Base-by-base conservation (phyloP, 2,113 vertebrate genomes). In the Acanthisitta chloris region DNA sequence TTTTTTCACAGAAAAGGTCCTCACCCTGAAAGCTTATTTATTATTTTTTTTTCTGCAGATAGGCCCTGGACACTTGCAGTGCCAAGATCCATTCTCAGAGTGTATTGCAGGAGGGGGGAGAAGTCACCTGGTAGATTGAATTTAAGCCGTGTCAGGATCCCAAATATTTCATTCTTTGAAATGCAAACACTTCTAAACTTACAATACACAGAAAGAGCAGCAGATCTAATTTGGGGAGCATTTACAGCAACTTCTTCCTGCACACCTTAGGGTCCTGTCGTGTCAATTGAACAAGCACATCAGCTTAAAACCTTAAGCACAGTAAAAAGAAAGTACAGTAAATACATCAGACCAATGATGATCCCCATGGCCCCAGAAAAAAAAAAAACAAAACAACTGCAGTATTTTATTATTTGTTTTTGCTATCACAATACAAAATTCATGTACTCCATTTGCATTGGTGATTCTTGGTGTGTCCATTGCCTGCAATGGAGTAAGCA, bases 401-500 rank as follows among this genome's bases (percentile, higher is more conserved):
- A 51, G 49, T 7, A 1, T 80, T 17, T 45, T 80, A 21, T 78
- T 19, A 4, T 82, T 42, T 43, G 26, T 72, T 46, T 71, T 91
- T 86, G 66, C 78, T 65, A 88, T 54, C 64, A 51, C 54, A 16
- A 92, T 96, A 95, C 51, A 96, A 97, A 97, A 96, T 55, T 77
- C 20, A 91, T 70, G 58, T 82, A 43, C 83, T 85, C 82, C 29
- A 42, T 86, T 94, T 92, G 84, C 86, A 84, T 31, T 85, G 90
- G 90, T 95, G 90, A 66, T 78, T 96, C 95, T 81, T 96, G 88
- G 94, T 95, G 96, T 64, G 88, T 74, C 95, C 71, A 45, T 61
- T 90, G 96, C 97, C 97, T 94, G 96, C 97, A 97, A 58, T 95
- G 96, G 96, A 96, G 91, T 26, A 58, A 94, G 94, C 95, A 97